Evolutionary conservation across 2,888 invertebrate genomes (phyloP).

Genomic region (Spilosoma lubricipeda): DNA sequence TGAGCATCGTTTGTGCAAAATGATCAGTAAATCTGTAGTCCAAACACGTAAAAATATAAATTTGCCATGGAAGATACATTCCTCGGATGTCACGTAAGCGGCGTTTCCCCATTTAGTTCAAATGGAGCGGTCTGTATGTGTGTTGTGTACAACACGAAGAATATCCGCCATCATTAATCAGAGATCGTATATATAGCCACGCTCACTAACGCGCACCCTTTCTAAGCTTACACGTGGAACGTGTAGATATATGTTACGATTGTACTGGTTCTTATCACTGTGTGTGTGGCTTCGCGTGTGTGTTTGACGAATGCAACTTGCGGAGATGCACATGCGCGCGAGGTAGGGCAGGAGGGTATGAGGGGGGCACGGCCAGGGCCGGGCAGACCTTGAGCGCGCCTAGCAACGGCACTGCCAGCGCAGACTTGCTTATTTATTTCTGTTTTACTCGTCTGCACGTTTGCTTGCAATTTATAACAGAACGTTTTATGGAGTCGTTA

Average conservation of each 20-base stretch:
- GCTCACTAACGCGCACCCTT: conserved; percentile 59
- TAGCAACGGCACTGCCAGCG: conserved; percentile 79
- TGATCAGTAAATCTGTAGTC: neutral
- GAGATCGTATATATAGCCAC: conserved; percentile 53
- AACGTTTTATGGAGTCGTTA: conserved; percentile 75
- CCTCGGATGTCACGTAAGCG: conserved; percentile 66
- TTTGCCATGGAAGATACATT: conserved; percentile 49
- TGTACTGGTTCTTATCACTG: conserved; percentile 30
- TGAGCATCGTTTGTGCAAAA: neutral
- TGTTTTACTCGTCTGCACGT: conserved; percentile 78
- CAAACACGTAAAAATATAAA: conserved; percentile 27
- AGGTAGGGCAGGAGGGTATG: conserved; percentile 51
- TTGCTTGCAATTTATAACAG: conserved; percentile 75
- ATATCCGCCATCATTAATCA: conserved; percentile 64
- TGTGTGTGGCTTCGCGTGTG: conserved; percentile 44
- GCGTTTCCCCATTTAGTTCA: conserved; percentile 71
- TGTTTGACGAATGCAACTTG: conserved; percentile 68
- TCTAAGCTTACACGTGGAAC: conserved; percentile 53
- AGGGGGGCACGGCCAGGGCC: conserved; percentile 75
- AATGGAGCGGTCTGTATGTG: conserved; percentile 49
- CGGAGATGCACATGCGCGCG: conserved; percentile 71
- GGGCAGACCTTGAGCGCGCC: conserved; percentile 81
- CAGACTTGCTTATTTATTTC: conserved; percentile 76
- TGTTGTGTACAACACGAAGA: conserved; percentile 53
- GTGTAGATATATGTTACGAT: conserved; percentile 29